Evolutionary conservation across 2,113 vertebrate genomes (phyloP), one percentile per base, ranked within the genome.

Genomic region (Gallinago jamesoni): DNA sequence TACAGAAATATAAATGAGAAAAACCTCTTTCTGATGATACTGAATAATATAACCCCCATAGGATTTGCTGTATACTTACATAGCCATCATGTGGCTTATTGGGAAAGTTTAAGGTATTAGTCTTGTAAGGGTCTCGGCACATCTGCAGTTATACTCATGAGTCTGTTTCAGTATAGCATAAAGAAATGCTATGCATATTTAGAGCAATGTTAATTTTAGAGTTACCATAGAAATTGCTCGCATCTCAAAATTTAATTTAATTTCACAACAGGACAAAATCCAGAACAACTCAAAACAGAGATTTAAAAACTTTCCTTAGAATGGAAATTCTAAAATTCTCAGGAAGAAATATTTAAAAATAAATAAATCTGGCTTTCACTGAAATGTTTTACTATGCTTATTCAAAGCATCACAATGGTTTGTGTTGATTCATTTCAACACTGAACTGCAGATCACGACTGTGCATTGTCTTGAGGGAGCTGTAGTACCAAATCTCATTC

Each of bases 361-460:
- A 1, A 50, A 72, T 43, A 79, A 74, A 52, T 35, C 57, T 91
- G 66, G 41, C 87, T 4, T 52, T 87, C n/a, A 73, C 57, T 59
- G 90, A 62, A 77, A 83, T 83, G 62, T 50, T 95, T 92, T 79
- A 28, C 70, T 94, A 86, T 63, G 19, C 55, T 80, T 78, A 91
- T 91, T 89, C 81, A 91, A 85, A 82, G 35, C 35, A 95, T 87
- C 48, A 94, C 95, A 96, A 91, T 89, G 45, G 80, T 78, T 93
- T 94, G 66, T 73, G 45, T 96, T 94, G 69, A 89, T 92, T 94
- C 62, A 87, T 93, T 93, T 95, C 93, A 94, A 55, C 62, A 81
- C 57, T 82, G 81, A 87, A 63, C 73, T 87, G 35, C 53, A 91
- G 86, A 92, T 91, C 83, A 68, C 2, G 55, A 73, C 80, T 56